Conservation (phyloP, 2,797 vertebrate genomes). For the Poliocrania exsul region DNA sequence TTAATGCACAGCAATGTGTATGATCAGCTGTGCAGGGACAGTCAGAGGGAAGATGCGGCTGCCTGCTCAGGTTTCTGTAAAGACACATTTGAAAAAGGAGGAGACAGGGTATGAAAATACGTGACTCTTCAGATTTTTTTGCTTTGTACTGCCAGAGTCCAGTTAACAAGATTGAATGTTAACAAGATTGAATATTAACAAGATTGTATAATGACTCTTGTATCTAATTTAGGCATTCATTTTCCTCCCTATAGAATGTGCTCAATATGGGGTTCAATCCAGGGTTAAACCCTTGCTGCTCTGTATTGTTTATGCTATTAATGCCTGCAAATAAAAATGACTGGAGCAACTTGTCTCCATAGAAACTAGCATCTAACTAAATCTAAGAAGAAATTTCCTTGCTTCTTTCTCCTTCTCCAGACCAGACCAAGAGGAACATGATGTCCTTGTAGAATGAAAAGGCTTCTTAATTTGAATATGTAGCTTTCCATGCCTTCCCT, state of each 20-base stretch:
- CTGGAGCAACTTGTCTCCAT: slow-evolving; percentile 63
- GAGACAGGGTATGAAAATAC: not conserved
- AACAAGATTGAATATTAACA: slow-evolving; percentile 32
- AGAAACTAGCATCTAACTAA: slow-evolving; percentile 63
- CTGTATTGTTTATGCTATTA: slow-evolving; percentile 45
- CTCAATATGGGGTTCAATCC: slow-evolving; percentile 39
- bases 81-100: not conserved
- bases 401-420: slow-evolving; percentile 24
- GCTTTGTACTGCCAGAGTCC: not conserved
- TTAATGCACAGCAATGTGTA: not conserved
- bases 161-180: slow-evolving; percentile 23
- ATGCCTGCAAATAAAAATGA: slow-evolving; percentile 60
- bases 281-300: slow-evolving; percentile 60
- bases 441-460: not conserved
- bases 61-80: not conserved
- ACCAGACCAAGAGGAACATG: slow-evolving; percentile 23
- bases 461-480: not conserved
- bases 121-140: not conserved
- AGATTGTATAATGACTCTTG: slow-evolving; percentile 19
- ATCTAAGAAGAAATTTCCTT: slow-evolving; percentile 36
- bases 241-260: slow-evolving; percentile 30
- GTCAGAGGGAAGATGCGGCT: not conserved
- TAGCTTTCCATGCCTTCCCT: not conserved
- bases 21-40: not conserved
- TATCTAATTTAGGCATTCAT: slow-evolving; percentile 48